Evolutionary conservation across 2,113 vertebrate species (phyloP).

Genomic region (Lepus timidus): DNA sequence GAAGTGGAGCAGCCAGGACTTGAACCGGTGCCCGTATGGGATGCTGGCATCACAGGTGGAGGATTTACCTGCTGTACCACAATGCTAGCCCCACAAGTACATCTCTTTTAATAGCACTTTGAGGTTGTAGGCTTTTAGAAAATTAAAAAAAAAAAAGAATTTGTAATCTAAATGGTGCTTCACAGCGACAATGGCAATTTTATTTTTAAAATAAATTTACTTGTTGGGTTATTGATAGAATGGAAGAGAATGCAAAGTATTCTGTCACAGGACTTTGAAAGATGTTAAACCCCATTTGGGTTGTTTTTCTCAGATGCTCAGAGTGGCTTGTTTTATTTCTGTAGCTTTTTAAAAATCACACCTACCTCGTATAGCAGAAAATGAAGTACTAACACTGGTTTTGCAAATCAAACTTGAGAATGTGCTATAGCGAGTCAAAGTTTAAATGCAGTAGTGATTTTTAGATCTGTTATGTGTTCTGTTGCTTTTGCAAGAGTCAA

Average conservation of each 20-base stretch:
- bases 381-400: not conserved
- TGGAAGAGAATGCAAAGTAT: not conserved
- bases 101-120: slow-evolving; percentile 3
- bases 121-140: not conserved
- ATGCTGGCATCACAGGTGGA: too few species aligned
- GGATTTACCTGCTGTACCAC: not conserved
- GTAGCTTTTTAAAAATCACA: not conserved
- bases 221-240: not conserved
- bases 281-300: not conserved
- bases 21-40: too few species aligned
- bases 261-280: not conserved
- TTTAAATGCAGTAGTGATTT: slow-evolving; percentile 19
- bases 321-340: slow-evolving; percentile 2
- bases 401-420: slow-evolving; percentile 11
- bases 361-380: not conserved
- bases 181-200: not conserved
- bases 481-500: not conserved
- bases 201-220: not conserved
- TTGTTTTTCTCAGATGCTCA: not conserved
- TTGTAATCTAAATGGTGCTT: not conserved
- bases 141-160: not conserved
- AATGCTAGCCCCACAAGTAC: not conserved
- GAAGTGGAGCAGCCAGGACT: too few species aligned
- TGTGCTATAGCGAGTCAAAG: not conserved
- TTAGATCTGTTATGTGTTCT: slow-evolving; percentile 2